Conservation (phyloP, 2,888 invertebrate genomes). For the Gandaritis pyraliata region DNA sequence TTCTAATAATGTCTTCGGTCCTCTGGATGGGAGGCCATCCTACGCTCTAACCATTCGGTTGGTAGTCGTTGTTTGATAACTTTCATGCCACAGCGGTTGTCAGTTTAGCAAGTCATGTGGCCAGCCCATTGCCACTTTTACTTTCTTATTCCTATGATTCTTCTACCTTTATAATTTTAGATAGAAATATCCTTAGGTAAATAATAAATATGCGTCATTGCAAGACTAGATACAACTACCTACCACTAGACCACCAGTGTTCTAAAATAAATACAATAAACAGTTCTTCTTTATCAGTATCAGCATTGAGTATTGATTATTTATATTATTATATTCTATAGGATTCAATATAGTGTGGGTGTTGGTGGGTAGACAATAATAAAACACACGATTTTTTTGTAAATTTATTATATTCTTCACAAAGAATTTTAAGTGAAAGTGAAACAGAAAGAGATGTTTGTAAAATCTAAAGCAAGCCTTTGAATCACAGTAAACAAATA, state of each 20-base stretch:
- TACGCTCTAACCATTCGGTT: too few relatives aligned
- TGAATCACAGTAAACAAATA: slow-evolving; percentile 19
- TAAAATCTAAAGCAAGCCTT: slow-evolving; percentile 29
- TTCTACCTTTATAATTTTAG: neutral
- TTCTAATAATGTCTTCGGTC: too few relatives aligned
- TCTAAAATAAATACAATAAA: neutral
- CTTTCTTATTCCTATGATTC: too few relatives aligned
- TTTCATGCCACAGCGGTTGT: too few relatives aligned
- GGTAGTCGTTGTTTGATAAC: too few relatives aligned
- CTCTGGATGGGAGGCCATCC: too few relatives aligned
- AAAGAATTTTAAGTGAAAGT: slow-evolving; percentile 18
- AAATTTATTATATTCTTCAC: slow-evolving; percentile 9
- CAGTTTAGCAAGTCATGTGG: too few relatives aligned
- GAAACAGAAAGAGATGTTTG: slow-evolving; percentile 13
- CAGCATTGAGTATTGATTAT: neutral
- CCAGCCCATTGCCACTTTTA: too few relatives aligned
- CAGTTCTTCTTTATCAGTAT: neutral
- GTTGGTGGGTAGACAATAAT: neutral
- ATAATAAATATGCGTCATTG: neutral
- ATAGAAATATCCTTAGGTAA: neutral
- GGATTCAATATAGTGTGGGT: neutral
- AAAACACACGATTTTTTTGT: slow-evolving; percentile 10
- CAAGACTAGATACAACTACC: neutral
- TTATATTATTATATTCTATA: neutral
- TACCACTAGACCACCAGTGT: neutral